Evolutionary conservation across 2,888 invertebrate genomes (phyloP), one percentile per base, ranked within the genome.

Genomic region (Lochmaea crataegi): DNA sequence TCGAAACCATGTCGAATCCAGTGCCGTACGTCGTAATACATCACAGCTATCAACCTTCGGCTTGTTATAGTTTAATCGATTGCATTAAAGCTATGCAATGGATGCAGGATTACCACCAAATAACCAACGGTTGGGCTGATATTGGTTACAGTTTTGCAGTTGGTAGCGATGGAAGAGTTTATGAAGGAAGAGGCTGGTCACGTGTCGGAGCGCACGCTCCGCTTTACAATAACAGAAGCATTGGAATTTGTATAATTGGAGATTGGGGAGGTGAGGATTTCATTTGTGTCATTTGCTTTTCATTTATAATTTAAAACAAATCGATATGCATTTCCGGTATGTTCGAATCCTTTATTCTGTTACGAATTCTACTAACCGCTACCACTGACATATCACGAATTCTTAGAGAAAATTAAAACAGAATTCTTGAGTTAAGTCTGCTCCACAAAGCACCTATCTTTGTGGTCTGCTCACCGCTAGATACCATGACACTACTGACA

Each of bases 191-290:
- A 3, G 93, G 94, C 0, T 94, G 94, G 91, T 88, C 89, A 66
- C 85, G 86, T 1, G 85, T 91, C 0, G 94, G 94, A 0, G 93
- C 94, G 0, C 94, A 95, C 84, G 91, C 94, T 0, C 90, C 90
- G 4, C 86, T 85, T 72, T 93, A 92, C 86, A 94, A 92, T 85
- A 87, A 88, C 75, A 87, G 88, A 82, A 93, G 93, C 83, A 89
- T 93, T 61, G 94, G 93, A 18, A 91, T 94, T 74, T 92, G 92
- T 77, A 83, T 94, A 12, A 93, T 94, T 74, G 94, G 94, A 11
- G 92, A 93, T 82, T 94, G 92, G 91, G 88, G 88, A 87, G 88
- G 93, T 93, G 84, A 89, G 90, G 32, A 48, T 65, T 65, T 65
- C 7, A 65, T 65, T 12, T 16, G 32, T 32, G 32, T 32, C 32